phyloP scores from a whole-genome alignment of 1,140 invertebrate species.

The Papilio aristodemus region DNA sequence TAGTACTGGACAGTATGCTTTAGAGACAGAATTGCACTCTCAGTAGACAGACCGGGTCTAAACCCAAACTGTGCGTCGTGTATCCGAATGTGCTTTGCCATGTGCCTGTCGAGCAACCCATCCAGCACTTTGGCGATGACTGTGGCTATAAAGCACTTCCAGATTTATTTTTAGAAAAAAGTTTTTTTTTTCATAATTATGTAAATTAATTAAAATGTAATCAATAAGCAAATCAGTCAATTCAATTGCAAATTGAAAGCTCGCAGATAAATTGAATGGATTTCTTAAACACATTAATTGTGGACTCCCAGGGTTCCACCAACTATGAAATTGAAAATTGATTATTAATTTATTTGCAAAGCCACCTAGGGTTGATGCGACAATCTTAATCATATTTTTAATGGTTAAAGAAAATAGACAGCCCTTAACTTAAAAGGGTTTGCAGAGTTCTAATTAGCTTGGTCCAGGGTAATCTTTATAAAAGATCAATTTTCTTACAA shows the following conservation, averaged over 20 bases:
- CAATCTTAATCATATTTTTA: not conserved
- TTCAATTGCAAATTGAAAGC: slow-evolving; percentile 12
- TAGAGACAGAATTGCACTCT: no score
- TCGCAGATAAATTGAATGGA: slow-evolving; percentile 5
- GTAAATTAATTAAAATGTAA: not conserved
- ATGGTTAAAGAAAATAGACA: not conserved
- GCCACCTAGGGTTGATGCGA: not conserved
- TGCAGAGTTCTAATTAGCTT: no score
- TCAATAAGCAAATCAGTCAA: slow-evolving; percentile 8
- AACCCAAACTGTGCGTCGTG: no score
- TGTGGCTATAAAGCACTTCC: no score
- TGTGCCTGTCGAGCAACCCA: no score
- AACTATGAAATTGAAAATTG: not conserved
- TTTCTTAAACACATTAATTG: slow-evolving; percentile 2
- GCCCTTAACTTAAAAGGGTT: no score
- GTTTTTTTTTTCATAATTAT: not conserved
- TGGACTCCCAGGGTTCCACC: not conserved
- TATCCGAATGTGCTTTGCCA: no score
- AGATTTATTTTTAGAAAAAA: not conserved
- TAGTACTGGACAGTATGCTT: no score
- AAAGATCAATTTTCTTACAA: no score
- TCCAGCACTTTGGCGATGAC: no score
- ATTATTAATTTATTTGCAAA: not conserved
- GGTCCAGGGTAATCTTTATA: no score
- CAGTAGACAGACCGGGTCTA: no score